These are phyloP conservation scores for Poecile montanus DNA, from an alignment of 2,797 vertebrate genomes.

Conservation along the genomic window DNA sequence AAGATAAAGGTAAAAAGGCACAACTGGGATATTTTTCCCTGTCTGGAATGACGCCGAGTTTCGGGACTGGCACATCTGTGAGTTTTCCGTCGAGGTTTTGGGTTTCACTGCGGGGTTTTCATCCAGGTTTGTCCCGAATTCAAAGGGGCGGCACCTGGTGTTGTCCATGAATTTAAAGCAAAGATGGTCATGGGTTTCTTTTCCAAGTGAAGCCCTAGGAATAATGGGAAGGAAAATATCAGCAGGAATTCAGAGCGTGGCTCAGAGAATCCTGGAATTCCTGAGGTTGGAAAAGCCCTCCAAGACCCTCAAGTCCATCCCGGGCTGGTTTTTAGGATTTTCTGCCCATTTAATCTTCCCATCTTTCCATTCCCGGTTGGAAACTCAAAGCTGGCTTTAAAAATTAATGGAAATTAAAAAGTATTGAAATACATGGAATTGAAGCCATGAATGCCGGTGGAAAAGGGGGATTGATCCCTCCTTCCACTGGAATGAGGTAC, in stretches of 20 bases:
- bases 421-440: background rate
- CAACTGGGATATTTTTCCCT: background rate
- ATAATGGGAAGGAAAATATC: background rate
- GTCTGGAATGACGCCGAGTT: background rate
- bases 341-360: background rate
- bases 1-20: background rate
- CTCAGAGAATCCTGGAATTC: background rate
- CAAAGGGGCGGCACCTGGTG: background rate
- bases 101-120: background rate
- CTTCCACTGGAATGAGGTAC: background rate
- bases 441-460: background rate
- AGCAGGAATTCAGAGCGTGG: background rate
- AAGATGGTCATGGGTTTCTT: background rate
- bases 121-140: background rate
- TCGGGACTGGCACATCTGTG: background rate
- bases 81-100: conserved; percentile 1
- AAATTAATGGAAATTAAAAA: background rate
- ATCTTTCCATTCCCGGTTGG: background rate
- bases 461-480: background rate
- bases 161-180: background rate
- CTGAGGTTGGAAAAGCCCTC: background rate
- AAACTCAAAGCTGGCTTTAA: background rate
- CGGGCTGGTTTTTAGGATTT: background rate
- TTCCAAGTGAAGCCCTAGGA: background rate
- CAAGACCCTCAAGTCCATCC: background rate